Evolutionary conservation across 2,113 vertebrate genomes (phyloP), one percentile per base, ranked within the genome.

Genomic region (Sylvietta virens): DNA sequence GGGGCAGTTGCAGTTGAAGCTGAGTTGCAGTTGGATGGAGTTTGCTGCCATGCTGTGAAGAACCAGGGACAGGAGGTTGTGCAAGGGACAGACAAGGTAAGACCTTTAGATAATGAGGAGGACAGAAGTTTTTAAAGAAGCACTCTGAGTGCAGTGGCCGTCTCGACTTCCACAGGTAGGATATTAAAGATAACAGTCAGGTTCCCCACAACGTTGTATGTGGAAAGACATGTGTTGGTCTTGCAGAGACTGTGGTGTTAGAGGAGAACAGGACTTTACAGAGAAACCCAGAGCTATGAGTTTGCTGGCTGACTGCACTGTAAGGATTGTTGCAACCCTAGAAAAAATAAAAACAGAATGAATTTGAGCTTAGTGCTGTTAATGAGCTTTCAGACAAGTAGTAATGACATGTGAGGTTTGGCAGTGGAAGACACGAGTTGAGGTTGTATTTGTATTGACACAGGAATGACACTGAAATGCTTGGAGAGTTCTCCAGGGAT

Each of bases 371-470:
- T 15, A 35, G 13, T 57, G 76, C 47, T 86, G 19, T 39, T 57
- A 50, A 39, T 87, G 69, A 82, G 62, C 28, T 79, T 87, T 96
- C 61, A 88, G 60, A n/a, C 39, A n/a, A 58, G 21, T 39, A n/a
- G 17, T 37, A 30, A 33, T 50, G 45, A 42, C 0, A 1, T 24
- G 27, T 40, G 39, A 60, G n/a, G 26, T 37, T 72, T 92, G 61
- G 18, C 58, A 81, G 26, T 53, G 56, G 56, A 66, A 71, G 47
- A n/a, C 51, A 60, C 0, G 0, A 47, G 13, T 37, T 60, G 48
- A 54, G 44, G 19, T 39, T 30, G 13, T 0, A 1, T 58, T 16
- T 0, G 0, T 66, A 78, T 88, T 1, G 2, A 33, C 28, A 30
- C 37, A 44, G 37, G 10, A 33, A 57, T 72, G 62, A 37, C 18